Percentiles rank a stretch among this genome's conserved stretches.
Conservation (phyloP, 2,888 invertebrate genomes). For the Ennomos quercinarius region DNA sequence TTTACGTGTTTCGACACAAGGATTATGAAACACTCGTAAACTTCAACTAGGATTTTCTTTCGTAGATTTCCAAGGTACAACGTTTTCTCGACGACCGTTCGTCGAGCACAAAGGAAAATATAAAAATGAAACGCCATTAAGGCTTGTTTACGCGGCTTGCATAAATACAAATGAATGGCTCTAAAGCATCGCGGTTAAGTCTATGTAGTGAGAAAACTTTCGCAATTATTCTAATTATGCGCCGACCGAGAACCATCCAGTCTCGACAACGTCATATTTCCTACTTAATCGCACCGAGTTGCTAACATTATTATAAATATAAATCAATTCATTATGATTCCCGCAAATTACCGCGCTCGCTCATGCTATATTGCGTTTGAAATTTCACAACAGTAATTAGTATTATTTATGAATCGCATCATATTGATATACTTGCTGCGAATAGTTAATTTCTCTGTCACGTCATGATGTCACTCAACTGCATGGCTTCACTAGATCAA, state of each 20-base stretch:
- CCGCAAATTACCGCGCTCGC: conserved; percentile 59
- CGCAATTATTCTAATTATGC: conserved; percentile 82
- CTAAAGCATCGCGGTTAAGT: conserved; percentile 67
- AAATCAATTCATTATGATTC: conserved; percentile 71
- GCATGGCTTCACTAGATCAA: too few relatives aligned
- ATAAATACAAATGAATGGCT: conserved; percentile 75
- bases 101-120: conserved; percentile 51
- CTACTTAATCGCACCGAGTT: conserved; percentile 77
- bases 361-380: conserved; percentile 51
- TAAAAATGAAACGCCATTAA: conserved; percentile 59
- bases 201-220: conserved; percentile 74
- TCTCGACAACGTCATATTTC: conserved; percentile 75
- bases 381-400: conserved; percentile 47
- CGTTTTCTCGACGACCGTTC: conserved; percentile 46
- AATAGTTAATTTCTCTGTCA: conserved; percentile 11
- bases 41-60: conserved; percentile 63
- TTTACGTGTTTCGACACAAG: conserved; percentile 74
- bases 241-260: conserved; percentile 72
- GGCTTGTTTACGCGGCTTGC: conserved; percentile 66
- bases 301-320: conserved; percentile 73
- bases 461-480: too few relatives aligned
- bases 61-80: conserved; percentile 49
- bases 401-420: conserved; percentile 35
- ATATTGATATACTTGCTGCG: conserved; percentile 16
- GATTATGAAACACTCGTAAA: conserved; percentile 76